These are phyloP conservation scores for Apostichopus parvimensis DNA, from an alignment of 35 echinoderm and acorn worm species.

Conservation along the genomic window DNA sequence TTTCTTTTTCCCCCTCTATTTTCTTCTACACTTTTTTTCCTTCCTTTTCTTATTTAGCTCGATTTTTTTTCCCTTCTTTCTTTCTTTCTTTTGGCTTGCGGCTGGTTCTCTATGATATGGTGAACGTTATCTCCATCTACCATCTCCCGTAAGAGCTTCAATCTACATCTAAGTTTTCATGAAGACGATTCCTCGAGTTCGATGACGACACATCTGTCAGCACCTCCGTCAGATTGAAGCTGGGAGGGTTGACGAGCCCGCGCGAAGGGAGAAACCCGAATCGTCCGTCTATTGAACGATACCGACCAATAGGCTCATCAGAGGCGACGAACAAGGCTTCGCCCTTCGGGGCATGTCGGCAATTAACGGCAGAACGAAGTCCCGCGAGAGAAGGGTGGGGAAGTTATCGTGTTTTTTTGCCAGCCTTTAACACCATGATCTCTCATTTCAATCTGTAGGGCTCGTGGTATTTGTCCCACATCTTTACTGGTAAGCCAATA, in stretches of 20 bases:
- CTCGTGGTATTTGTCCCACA: slow-evolving; percentile 35
- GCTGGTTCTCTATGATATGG: slow-evolving; percentile 3
- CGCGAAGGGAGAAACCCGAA: not conserved
- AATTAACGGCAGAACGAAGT: slow-evolving; percentile 42
- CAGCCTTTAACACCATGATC: slow-evolving; percentile 32
- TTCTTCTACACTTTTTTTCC: not conserved
- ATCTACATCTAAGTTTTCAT: slow-evolving; percentile 29
- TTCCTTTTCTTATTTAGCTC: not conserved
- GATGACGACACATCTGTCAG: slow-evolving; percentile 29
- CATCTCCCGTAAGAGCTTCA: slow-evolving; percentile 45
- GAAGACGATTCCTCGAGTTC: slow-evolving; percentile 2
- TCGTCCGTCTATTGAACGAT: not conserved
- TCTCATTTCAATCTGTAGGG: slow-evolving; percentile 34
- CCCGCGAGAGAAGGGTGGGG: slow-evolving; percentile 38
- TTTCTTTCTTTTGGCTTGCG: not conserved
- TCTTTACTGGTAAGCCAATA: slow-evolving; percentile 30
- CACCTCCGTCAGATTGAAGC: slow-evolving; percentile 25
- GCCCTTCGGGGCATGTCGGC: slow-evolving; percentile 39
- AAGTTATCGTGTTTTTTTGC: slow-evolving; percentile 35
- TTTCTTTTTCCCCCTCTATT: too few species aligned
- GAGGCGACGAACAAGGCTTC: slow-evolving; percentile 18
- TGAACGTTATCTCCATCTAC: slow-evolving; percentile 31
- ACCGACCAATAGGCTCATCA: slow-evolving; percentile 45
- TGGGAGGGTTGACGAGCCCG: slow-evolving; percentile 35
- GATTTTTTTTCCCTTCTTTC: not conserved